Evolutionary conservation across 1,140 invertebrate species (phyloP), one percentile per base, ranked within the genome.

Genomic region (Drosophila athabasca): DNA sequence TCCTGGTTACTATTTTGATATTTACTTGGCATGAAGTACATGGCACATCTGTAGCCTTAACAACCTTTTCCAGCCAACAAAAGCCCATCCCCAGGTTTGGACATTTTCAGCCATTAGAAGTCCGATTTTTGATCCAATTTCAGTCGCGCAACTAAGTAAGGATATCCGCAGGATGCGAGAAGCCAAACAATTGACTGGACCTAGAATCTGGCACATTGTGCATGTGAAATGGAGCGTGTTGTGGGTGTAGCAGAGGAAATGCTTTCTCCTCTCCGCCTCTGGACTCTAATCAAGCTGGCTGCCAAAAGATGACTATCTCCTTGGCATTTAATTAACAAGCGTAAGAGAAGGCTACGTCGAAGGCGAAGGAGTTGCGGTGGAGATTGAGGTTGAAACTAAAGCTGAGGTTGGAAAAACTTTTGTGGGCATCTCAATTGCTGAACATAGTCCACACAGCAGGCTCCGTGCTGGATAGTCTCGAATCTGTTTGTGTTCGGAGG

Each of bases 291-390:
- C 71, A 72, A 72, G 53, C 71, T 62, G 45, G 39, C 19, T 19
- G 59, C 46, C 39, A 50, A 48, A 48, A 52, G 74, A 87, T 87
- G 59, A 55, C 61, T 70, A 85, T 79, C 72, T 62, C 41, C 31
- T 39, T 74, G 78, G 59, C 65, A 49, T 85, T 85, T 85, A 87
- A 85, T 85, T 82, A 87, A 82, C 68, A 78, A 29, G 22, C 43
- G 17, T 49, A 22, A 8, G 11, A 11, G 19, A 41, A 57, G 29
- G 26, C 3, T 11, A 13, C 35, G 4, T 39, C 35, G 35, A 54
- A 54, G 24, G 3, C 24, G 24, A 26, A 48, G 51, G 19, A 44
- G 35, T 59, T 53, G 6, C 35, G 11, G 29, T 19, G 0, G 31
- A 9, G 9, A 3, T 35, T 35, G 11, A 13, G 50, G 29, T 35